A percentile compares a stretch with the other conserved stretches of the same genome.
Evolutionary conservation across 2,113 vertebrate species (phyloP).

Genomic region (Austrofundulus limnaeus): DNA sequence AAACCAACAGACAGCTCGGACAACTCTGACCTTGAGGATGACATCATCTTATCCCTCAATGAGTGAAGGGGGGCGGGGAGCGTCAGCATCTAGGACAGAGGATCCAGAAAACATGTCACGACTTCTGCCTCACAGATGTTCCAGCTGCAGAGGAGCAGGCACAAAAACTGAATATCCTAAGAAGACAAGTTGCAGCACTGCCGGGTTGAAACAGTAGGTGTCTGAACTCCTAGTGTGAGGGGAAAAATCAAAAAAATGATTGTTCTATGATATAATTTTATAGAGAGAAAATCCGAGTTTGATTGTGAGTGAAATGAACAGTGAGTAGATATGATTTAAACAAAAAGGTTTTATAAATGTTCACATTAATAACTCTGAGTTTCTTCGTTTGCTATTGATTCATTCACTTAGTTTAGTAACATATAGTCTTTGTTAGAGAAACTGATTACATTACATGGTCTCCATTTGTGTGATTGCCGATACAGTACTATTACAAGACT

Average conservation of each 20-base stretch:
- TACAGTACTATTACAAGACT: slow-evolving; percentile 18
- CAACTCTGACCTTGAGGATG: slow-evolving; percentile 97
- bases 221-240: slow-evolving; percentile 29
- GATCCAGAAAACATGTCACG: slow-evolving; percentile 27
- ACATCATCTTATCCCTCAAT: slow-evolving; percentile 92
- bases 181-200: slow-evolving; percentile 42
- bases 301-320: slow-evolving; percentile 10
- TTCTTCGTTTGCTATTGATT: slow-evolving; percentile 51
- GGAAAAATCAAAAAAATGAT: slow-evolving; percentile 45
- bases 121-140: slow-evolving; percentile 30
- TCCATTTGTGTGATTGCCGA: slow-evolving; percentile 32
- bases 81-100: neutral
- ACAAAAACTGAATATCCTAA: slow-evolving; percentile 13
- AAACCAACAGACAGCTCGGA: slow-evolving; percentile 92
- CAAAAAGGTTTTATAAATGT: slow-evolving; percentile 49
- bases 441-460: too few species aligned
- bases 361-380: slow-evolving; percentile 33
- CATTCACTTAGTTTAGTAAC: slow-evolving; percentile 43
- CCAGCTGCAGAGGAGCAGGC: slow-evolving; percentile 24
- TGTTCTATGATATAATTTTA: slow-evolving; percentile 69
- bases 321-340: slow-evolving; percentile 35
- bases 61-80: slow-evolving; percentile 64
- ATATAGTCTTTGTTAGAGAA: slow-evolving; percentile 28
- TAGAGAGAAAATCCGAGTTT: slow-evolving; percentile 22
- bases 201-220: slow-evolving; percentile 45